These are phyloP conservation scores for Nudaria mundana DNA, from an alignment of 2,888 invertebrate species.

Conservation along the genomic window DNA sequence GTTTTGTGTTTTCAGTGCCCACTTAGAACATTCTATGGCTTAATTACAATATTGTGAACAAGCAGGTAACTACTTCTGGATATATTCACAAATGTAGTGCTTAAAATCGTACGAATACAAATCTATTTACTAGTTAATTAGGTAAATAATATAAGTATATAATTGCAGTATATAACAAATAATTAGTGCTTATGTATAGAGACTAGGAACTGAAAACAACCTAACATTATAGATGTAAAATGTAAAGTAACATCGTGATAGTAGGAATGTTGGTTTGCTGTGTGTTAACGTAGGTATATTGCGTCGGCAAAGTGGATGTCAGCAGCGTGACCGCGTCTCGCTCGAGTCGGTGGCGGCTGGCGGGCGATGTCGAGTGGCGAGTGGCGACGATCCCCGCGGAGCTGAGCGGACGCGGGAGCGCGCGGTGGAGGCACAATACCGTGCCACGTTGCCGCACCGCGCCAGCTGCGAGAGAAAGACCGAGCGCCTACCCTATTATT, in stretches of 20 bases:
- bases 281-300: slow-evolving; percentile 71
- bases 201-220: slow-evolving; percentile 17
- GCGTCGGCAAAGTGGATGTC: slow-evolving; percentile 39
- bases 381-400: slow-evolving; percentile 48
- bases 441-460: slow-evolving; percentile 75
- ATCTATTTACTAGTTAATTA: slow-evolving; percentile 27
- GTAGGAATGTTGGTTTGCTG: slow-evolving; percentile 49
- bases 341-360: slow-evolving; percentile 50
- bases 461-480: slow-evolving; percentile 81
- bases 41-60: slow-evolving; percentile 9
- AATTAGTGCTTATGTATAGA: slow-evolving; percentile 14
- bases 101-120: slow-evolving; percentile 15
- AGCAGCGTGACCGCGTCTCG: slow-evolving; percentile 58
- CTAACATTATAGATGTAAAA: slow-evolving; percentile 32
- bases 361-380: too few relatives aligned
- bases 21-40: slow-evolving; percentile 7
- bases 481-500: slow-evolving; percentile 80
- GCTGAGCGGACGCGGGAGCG: slow-evolving; percentile 42
- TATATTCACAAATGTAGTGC: slow-evolving; percentile 4
- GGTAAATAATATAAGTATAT: slow-evolving; percentile 30
- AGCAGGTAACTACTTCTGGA: not conserved
- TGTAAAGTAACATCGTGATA: slow-evolving; percentile 50
- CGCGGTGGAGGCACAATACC: slow-evolving; percentile 53
- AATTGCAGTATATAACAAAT: slow-evolving; percentile 22
- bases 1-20: slow-evolving; percentile 49